Base-by-base conservation (phyloP, 2,888 invertebrate species). In the Terebella lapidaria region DNA sequence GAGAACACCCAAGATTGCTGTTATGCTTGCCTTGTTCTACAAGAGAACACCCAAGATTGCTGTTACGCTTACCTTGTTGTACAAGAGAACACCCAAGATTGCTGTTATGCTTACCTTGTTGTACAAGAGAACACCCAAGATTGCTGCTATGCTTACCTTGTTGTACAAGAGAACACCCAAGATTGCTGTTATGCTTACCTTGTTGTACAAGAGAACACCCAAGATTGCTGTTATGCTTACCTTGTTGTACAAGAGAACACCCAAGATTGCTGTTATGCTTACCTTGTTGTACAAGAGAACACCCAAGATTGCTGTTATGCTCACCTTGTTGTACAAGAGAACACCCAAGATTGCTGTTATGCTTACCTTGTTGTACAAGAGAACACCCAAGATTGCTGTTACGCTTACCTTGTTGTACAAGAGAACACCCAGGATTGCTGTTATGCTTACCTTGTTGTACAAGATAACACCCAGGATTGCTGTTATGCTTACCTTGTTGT, bases 351-450 rank as follows among this genome's bases (percentile, higher is more conserved):
- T 35, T 10, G 10, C 10, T 15, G 18, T 35, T 15, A 35, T 10
- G 10, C 10, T 35, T 35, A 68, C 89, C 83, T 91, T 89, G 81
- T 95, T 94, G 82, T 96, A 96, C 67, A 86, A 86, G 51, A 96
- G 84, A 61, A 96, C 95, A 63, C 95, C 96, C 60, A 88, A 82
- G 68, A 93, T 89, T 51, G 96, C 94, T 71, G 92, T 80, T 65
- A 89, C 83, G 94, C 95, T 96, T 64, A 95, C 96, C 56, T 89
- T 84, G 68, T 95, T 94, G 82, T 96, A 96, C 67, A 86, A 86
- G 51, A 96, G 84, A 61, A 96, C 95, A 63, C 95, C 96, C 60
- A 88, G 82, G 68, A 93, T 89, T 51, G 96, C 94, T 71, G 92
- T 80, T 65, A n/a, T n/a, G n/a, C n/a, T n/a, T n/a, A n/a, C n/a